Evolutionary conservation across 2,797 vertebrate species (phyloP).

Genomic region (Enteromius afrohamiltoni): DNA sequence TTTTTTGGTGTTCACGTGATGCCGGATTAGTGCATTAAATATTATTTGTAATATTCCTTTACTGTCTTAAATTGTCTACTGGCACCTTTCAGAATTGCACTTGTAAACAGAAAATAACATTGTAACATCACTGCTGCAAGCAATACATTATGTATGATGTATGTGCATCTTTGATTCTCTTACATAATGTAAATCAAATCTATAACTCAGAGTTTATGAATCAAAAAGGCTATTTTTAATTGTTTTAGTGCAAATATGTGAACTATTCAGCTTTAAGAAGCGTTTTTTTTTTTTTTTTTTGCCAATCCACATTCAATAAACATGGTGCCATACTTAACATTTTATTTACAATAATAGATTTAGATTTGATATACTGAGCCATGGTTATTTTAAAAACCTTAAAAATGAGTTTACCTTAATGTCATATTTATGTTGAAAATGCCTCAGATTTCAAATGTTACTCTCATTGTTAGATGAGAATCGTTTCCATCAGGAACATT

Average conservation of each 20-base stretch:
- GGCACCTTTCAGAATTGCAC: conserved; percentile 33
- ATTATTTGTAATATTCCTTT: conserved; percentile 1
- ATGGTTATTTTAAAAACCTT: neutral
- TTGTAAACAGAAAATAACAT: neutral
- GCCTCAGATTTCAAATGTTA: conserved; percentile 3
- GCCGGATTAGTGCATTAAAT: neutral
- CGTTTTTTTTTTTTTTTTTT: neutral
- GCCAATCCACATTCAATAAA: neutral
- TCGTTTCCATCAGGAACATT: neutral
- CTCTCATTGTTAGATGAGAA: conserved; percentile 3
- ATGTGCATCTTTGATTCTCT: conserved; percentile 15
- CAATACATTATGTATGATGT: conserved; percentile 33
- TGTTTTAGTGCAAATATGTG: conserved; percentile 66
- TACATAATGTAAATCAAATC: conserved; percentile 35
- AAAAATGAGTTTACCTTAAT: neutral
- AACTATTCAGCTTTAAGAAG: conserved; percentile 36
- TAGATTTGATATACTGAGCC: conserved; percentile 37
- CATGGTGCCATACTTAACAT: conserved; percentile 9
- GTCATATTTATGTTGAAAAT: conserved; percentile 18
- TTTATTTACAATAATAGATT: conserved; percentile 37
- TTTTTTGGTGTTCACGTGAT: neutral
- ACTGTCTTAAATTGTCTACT: neutral
- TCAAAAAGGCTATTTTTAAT: conserved; percentile 28
- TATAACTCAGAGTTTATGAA: conserved; percentile 33
- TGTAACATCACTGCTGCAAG: conserved; percentile 20